phyloP scores from a whole-genome alignment of 2,797 vertebrate species.

The Rallus crepitans region DNA sequence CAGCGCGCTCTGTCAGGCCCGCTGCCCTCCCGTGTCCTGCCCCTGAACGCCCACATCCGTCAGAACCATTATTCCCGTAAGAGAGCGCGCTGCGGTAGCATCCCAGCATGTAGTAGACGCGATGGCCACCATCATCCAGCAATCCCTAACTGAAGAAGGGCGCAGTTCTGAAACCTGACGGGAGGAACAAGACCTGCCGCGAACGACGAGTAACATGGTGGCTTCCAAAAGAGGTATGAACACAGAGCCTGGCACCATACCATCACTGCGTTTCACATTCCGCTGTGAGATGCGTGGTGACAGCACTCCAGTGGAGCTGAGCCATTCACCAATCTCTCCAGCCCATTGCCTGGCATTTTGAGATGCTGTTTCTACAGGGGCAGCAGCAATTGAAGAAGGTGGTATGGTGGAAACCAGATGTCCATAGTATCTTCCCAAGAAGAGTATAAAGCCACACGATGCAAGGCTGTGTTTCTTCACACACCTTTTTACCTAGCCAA shows the following conservation, averaged over 20 bases:
- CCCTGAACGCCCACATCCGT: background rate
- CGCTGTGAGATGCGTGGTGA: background rate
- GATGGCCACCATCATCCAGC: background rate
- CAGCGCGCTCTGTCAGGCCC: background rate
- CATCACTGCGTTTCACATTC: background rate
- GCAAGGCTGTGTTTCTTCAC: background rate
- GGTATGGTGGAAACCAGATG: background rate
- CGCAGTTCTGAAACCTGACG: background rate
- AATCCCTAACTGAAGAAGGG: background rate
- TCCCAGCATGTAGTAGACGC: background rate
- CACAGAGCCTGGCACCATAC: background rate
- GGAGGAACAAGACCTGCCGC: background rate
- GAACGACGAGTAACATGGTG: background rate
- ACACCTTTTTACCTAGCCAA: background rate
- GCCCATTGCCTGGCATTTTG: background rate
- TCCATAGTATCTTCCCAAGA: background rate
- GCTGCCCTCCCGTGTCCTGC: background rate
- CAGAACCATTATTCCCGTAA: background rate
- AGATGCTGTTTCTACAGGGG: background rate
- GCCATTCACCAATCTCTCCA: background rate
- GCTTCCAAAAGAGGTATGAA: background rate
- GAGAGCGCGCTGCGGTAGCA: background rate
- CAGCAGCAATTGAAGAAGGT: background rate
- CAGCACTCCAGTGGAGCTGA: background rate
- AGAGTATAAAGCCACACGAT: background rate